Evolutionary conservation across 2,797 vertebrate genomes (phyloP), one percentile per base, ranked within the genome.

Genomic region (Rhinogobio ventralis): DNA sequence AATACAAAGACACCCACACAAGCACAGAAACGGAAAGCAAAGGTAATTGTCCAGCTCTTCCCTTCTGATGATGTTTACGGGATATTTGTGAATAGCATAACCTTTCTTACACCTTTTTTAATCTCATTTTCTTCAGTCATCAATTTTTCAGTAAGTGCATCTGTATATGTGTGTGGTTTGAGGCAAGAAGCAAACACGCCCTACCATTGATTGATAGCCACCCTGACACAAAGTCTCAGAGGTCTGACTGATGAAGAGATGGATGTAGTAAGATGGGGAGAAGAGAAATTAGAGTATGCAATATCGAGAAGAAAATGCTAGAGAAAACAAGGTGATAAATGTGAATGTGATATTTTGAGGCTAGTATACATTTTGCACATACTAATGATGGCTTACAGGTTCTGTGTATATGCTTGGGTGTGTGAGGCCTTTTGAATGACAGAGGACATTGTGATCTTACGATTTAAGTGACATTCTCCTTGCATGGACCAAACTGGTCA

Each of bases 401-500:
- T 79, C 45, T 66, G 60, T 28, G 30, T 19, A 7, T 39, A 9
- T 57, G 73, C 20, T 17, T 42, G 23, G 13, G 74, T 55, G 49
- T 66, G 57, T 23, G 19, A 49, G 15, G 14, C 30, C 67, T 42
- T 76, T 20, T 68, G 45, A 84, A 28, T 81, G 60, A 76, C 11
- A 25, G 45, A 42, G 78, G 62, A 28, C 64, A 55, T 25, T 74
- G 62, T 23, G 49, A 55, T 87, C 62, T 80, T 75, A 68, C 0
- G 30, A 36, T 79, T 28, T 86, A n/a, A 75, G 36, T 76, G 82
- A 81, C 77, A 84, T 33, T 81, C 51, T 87, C 60, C 64, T 81
- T 81, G 10, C 60, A 3, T 80, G 17, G 30, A 71, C 71, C 84
- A 55, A 69, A 68, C 46, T 68, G 51, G 71, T 87, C 77, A 23